phyloP scores from a whole-genome alignment of 2,888 invertebrate genomes.

The Drosophila nr. perissopoda region DNA sequence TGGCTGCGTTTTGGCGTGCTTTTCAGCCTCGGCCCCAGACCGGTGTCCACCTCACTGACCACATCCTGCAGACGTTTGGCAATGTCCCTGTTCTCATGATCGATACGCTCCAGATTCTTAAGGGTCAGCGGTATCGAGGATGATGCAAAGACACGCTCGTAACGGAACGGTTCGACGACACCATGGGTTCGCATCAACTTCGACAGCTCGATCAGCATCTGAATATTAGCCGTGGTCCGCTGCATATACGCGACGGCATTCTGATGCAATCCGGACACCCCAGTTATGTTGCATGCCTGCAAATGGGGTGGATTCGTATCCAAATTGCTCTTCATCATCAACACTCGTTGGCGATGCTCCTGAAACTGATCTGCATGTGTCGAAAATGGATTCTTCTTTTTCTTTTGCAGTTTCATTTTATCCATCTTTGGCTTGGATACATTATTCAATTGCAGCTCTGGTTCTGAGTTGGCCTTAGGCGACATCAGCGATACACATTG shows the following conservation, averaged over 20 bases:
- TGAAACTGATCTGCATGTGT: conserved; percentile 5
- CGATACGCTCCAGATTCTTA: conserved; percentile 40
- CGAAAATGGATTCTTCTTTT: background rate
- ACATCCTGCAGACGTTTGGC: conserved; percentile 49
- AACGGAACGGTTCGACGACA: conserved; percentile 50
- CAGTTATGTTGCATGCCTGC: conserved; percentile 48
- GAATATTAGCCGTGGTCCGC: conserved; percentile 53
- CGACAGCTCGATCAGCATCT: conserved; percentile 51
- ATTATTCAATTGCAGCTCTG: background rate
- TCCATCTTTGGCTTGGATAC: background rate
- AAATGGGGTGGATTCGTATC: conserved; percentile 45
- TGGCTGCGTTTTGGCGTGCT: background rate
- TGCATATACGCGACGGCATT: conserved; percentile 48
- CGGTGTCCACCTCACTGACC: conserved; percentile 50
- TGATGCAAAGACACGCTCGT: conserved; percentile 21
- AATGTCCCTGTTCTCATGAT: conserved; percentile 47
- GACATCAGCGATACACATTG: background rate
- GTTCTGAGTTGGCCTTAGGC: background rate
- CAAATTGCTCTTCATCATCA: conserved; percentile 15
- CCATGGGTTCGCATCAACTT: conserved; percentile 61
- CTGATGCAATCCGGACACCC: conserved; percentile 36
- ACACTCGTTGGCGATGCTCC: conserved; percentile 48
- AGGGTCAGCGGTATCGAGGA: conserved; percentile 32
- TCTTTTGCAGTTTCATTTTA: background rate
- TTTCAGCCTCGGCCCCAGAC: conserved; percentile 16